Evolutionary conservation across 2,888 invertebrate genomes (phyloP).

Genomic region (Spodoptera picta): DNA sequence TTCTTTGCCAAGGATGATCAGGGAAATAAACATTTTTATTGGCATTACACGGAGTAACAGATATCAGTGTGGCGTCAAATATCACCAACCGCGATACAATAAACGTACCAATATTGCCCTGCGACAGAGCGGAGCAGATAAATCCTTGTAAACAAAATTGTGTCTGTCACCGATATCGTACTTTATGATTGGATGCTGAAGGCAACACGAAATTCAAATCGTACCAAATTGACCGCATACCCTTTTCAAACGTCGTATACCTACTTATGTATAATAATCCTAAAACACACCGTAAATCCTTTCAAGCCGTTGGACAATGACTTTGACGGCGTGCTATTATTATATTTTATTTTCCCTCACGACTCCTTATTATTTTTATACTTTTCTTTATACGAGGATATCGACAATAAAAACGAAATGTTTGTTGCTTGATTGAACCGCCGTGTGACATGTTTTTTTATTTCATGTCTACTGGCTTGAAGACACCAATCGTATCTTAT

Average conservation of each 20-base stretch:
- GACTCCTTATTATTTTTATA: conserved; percentile 86
- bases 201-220: conserved; percentile 78
- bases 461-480: conserved; percentile 56
- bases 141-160: conserved; percentile 84
- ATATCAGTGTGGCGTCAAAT: conserved; percentile 54
- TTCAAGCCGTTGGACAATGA: conserved; percentile 76
- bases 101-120: conserved; percentile 53
- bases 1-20: conserved; percentile 38
- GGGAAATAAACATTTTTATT: conserved; percentile 56
- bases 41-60: conserved; percentile 47
- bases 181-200: conserved; percentile 78
- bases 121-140: conserved; percentile 66
- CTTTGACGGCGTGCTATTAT: conserved; percentile 75
- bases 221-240: conserved; percentile 75
- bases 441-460: conserved; percentile 71
- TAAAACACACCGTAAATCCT: conserved; percentile 71
- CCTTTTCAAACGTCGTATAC: conserved; percentile 69
- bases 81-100: conserved; percentile 51
- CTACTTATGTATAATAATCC: conserved; percentile 64
- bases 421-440: conserved; percentile 83
- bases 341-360: conserved; percentile 82
- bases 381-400: conserved; percentile 82
- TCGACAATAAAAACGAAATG: conserved; percentile 83
- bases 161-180: conserved; percentile 81
- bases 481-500: conserved; percentile 40